Base-by-base conservation (phyloP, 2,797 vertebrate species). In the Lerista edwardsae region DNA sequence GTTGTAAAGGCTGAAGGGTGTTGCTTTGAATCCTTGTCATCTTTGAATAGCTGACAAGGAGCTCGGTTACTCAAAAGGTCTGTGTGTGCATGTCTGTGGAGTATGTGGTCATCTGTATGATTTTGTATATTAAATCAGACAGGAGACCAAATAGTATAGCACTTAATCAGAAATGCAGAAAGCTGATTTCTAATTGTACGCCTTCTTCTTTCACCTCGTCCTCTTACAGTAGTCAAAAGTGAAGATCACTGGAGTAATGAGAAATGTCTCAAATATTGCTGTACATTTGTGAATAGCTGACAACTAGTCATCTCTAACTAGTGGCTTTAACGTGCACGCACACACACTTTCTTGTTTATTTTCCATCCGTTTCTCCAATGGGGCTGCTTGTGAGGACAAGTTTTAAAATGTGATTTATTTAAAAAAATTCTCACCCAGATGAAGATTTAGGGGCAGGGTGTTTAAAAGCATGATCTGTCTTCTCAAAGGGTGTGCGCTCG, bases 61-160 rank as follows among this genome's bases (percentile, higher is more conserved):
- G 80, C 81, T 94, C 34, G 84, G 87, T 87, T 92, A 88, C 91
- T 91, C 88, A 76, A 80, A n/a, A 93, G 89, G 65, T 86, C 74
- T 76, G 11, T 83, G 39, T 82, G 47, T 31, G 55, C 47, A 47
- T 74, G 69, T 71, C 84, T 79, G 75, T 84, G 72, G 77, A 8
- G 86, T 11, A 82, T 69, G 65, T 81, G 64, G 41, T 83, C 86
- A 75, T 77, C 84, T 86, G 81, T 0, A 76, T 71, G 88, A n/a
- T 65, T 51, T 27, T 29, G 12, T 39, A 57, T 83, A 80, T 91
- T 85, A 92, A 92, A 87, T 0, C 25, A 83, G 78, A 77, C 72
- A 27, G 67, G 79, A 82, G 84, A 80, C 87, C 76, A 36, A 89
- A 55, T 72, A 90, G 71, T 62, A 87, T 72, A 69, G 83, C 57